These are phyloP conservation scores for Dyspetes luteomarginatus DNA, from an alignment of 2,888 invertebrate genomes.

Conservation along the genomic window DNA sequence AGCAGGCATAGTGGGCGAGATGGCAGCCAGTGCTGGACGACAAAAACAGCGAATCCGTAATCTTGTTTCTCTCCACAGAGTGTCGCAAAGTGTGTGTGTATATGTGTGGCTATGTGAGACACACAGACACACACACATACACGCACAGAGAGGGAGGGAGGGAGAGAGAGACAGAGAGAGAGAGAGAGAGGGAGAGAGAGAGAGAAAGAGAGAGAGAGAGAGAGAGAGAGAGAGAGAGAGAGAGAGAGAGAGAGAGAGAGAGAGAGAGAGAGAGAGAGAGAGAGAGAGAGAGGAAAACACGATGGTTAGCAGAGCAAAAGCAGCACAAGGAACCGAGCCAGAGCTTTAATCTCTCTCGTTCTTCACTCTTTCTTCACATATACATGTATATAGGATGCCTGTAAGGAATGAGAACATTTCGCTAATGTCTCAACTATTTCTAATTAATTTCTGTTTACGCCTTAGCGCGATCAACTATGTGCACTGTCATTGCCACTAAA, in stretches of 20 bases:
- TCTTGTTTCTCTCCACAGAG: conserved; percentile 72
- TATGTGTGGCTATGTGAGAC: background rate
- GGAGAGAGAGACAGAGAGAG: no score
- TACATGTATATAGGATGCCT: background rate
- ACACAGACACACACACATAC: no score
- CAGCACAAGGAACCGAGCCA: conserved; percentile 26
- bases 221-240: no score
- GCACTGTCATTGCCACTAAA: background rate
- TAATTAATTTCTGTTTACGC: conserved; percentile 77
- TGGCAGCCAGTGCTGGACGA: conserved; percentile 45
- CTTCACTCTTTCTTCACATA: background rate
- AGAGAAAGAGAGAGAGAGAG: background rate
- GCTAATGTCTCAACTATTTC: conserved; percentile 70
- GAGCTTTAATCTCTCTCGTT: conserved; percentile 36
- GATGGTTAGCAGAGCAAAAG: conserved; percentile 16
- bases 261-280: conserved; percentile 54
- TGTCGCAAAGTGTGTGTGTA: conserved; percentile 56
- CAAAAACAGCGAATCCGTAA: conserved; percentile 77
- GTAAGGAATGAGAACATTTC: conserved; percentile 54
- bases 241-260: no score
- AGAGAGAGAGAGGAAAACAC: background rate
- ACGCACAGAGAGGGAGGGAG: no score
- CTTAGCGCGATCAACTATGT: conserved; percentile 31
- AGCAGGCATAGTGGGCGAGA: conserved; percentile 59
- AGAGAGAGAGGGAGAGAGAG: conserved; percentile 52